Conservation (phyloP, 1,140 invertebrate genomes). For the Antheraea pernyi region DNA sequence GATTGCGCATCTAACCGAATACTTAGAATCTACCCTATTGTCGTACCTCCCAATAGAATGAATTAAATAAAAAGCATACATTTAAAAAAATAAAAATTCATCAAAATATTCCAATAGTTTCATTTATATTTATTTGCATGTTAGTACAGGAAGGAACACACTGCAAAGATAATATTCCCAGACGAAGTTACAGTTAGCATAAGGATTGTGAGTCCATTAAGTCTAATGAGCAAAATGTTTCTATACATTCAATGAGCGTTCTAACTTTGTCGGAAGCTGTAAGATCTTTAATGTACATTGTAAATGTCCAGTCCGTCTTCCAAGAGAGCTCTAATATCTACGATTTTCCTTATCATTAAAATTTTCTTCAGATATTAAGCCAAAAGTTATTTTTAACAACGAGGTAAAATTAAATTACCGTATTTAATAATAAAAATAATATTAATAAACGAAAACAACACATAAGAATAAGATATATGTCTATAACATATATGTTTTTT, state of each 20-base stretch:
- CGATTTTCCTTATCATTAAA: not conserved
- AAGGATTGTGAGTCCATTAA: constrained; percentile 2
- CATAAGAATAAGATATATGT: no score
- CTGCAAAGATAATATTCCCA: not conserved
- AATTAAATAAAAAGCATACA: not conserved
- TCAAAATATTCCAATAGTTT: not conserved
- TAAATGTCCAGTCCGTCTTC: not conserved
- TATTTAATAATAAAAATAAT: no score
- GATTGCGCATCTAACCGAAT: constrained; percentile 8
- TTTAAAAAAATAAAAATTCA: not conserved
- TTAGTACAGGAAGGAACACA: not conserved
- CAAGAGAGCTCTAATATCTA: not conserved
- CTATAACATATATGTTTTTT: no score
- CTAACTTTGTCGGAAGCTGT: not conserved
- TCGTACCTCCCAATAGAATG: no score
- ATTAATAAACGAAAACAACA: no score
- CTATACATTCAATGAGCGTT: not conserved
- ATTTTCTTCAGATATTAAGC: not conserved
- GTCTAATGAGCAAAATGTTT: constrained; percentile 1
- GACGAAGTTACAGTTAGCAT: not conserved
- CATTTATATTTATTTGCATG: not conserved
- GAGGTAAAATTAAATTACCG: no score
- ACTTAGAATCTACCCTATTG: no score
- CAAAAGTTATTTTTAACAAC: no score
- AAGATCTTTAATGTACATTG: not conserved